A percentile compares a stretch with the other conserved stretches of the same genome.
Conservation (phyloP, 2,113 vertebrate genomes). For the Sinocyclocheilus maitianheensis region DNA sequence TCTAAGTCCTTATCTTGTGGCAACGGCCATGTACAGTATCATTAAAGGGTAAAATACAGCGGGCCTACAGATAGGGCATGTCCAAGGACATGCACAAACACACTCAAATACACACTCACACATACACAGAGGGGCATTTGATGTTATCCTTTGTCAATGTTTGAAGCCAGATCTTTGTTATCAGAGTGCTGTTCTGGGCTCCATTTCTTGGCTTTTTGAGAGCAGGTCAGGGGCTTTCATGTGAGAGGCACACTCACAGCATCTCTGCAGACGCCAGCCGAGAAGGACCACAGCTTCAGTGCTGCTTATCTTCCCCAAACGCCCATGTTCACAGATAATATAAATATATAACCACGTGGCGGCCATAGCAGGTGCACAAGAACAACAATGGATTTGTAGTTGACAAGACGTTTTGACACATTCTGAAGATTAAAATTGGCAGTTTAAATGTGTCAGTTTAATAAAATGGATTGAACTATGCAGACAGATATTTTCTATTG, state of each 20-base stretch:
- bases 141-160: slow-evolving; percentile 83
- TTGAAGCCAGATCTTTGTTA: slow-evolving; percentile 90
- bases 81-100: slow-evolving; percentile 48
- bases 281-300: slow-evolving; percentile 70
- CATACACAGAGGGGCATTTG: slow-evolving; percentile 80
- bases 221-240: slow-evolving; percentile 85
- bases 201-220: slow-evolving; percentile 84
- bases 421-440: not conserved
- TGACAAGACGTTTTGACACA: not conserved
- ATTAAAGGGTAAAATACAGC: slow-evolving; percentile 69
- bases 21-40: slow-evolving; percentile 68
- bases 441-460: not conserved
- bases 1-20: slow-evolving; percentile 79
- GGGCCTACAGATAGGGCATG: slow-evolving; percentile 43
- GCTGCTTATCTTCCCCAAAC: slow-evolving; percentile 72
- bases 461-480: not conserved
- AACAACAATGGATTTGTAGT: not conserved
- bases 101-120: slow-evolving; percentile 49
- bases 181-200: slow-evolving; percentile 84
- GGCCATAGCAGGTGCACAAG: not conserved
- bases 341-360: slow-evolving; percentile 49
- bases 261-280: slow-evolving; percentile 67
- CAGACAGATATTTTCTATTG: not conserved
- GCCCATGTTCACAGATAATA: slow-evolving; percentile 66
- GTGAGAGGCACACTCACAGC: slow-evolving; percentile 73